Evolutionary conservation across 2,888 invertebrate genomes (phyloP), one percentile per base, ranked within the genome.

Genomic region (Pristionchus fissidentatus): DNA sequence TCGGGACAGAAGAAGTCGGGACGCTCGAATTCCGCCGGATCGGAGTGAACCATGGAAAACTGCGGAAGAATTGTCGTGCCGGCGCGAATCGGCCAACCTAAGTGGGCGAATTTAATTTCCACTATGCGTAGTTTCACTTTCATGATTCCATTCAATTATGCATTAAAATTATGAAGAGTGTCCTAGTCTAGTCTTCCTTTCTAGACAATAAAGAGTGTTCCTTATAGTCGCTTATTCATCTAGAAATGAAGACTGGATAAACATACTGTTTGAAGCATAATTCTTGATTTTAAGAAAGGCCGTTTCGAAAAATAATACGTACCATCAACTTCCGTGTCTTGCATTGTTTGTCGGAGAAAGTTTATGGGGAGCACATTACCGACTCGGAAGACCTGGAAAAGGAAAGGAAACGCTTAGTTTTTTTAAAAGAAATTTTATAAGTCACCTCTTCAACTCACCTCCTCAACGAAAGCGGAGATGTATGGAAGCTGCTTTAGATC

Each of bases 1-100:
- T 29, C 62, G n/a, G 62, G 62, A 26, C 62, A 62, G 32, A 62
- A 62, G 15, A 32, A 62, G 29, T 62, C 62, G 22, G 62, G 62
- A 5, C 62, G 29, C 32, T 62, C 62, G 26, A 32, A 62, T 29
- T 66, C 66, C 0, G 29, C 7, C 19, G 35, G 3, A 22, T 66
- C 66, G 8, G 32, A 29, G 15, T 66, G 66, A 32, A 66, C 66
- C 66, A 66, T 66, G 32, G 32, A 35, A 10, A 22, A 57, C 26
- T 57, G 57, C n/a, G 57, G 57, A 5, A 57, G 57, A 57, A 57
- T n/a, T 0, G 57, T 57, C 0, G 57, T 57, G 26, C 57, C 57
- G 5, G 57, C 57, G 3, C 26, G 26, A 10, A 57, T 22, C 8
- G 3, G 57, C 1, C 22, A 22, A 4, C 57, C 57, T n/a, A n/a